Conservation (phyloP, 1,140 invertebrate genomes). For the Hetaerina americana region DNA sequence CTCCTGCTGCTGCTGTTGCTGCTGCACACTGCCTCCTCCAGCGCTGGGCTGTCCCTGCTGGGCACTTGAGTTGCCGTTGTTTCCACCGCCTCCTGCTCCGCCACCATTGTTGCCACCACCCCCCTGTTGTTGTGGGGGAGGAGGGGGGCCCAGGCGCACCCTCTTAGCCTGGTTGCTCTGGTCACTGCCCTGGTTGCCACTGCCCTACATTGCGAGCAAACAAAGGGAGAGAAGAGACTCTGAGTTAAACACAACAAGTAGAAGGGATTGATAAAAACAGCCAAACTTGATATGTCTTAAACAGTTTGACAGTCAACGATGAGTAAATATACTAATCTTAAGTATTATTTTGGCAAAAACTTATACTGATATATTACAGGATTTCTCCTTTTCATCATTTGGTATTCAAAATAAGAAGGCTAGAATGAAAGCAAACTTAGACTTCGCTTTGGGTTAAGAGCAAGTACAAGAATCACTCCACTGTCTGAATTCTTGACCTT, state of each 20-base stretch:
- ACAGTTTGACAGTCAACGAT: neutral
- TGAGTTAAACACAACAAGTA: neutral
- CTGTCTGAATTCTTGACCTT: too few species aligned
- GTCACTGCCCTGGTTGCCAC: neutral
- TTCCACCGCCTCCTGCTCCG: neutral
- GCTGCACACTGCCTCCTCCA: too few species aligned
- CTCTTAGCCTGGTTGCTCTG: slow-evolving; percentile 19
- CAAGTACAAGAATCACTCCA: too few species aligned
- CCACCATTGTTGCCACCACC: slow-evolving; percentile 5
- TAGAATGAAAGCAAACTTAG: too few species aligned
- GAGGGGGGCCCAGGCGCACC: slow-evolving; percentile 18
- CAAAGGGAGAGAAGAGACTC: too few species aligned
- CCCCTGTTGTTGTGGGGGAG: slow-evolving; percentile 8
- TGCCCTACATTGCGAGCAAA: neutral
- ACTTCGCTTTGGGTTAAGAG: too few species aligned
- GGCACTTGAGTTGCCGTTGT: neutral
- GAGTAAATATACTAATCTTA: too few species aligned
- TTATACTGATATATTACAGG: too few species aligned
- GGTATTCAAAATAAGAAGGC: too few species aligned
- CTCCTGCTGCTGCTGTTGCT: too few species aligned
- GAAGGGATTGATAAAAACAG: neutral
- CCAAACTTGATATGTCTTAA: neutral
- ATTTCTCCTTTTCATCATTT: too few species aligned
- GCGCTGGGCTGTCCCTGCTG: neutral
- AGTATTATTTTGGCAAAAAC: too few species aligned